Percentiles rank a stretch among this genome's conserved stretches.
Evolutionary conservation across 1,140 invertebrate genomes (phyloP).

Genomic region (Drosophila burlai): DNA sequence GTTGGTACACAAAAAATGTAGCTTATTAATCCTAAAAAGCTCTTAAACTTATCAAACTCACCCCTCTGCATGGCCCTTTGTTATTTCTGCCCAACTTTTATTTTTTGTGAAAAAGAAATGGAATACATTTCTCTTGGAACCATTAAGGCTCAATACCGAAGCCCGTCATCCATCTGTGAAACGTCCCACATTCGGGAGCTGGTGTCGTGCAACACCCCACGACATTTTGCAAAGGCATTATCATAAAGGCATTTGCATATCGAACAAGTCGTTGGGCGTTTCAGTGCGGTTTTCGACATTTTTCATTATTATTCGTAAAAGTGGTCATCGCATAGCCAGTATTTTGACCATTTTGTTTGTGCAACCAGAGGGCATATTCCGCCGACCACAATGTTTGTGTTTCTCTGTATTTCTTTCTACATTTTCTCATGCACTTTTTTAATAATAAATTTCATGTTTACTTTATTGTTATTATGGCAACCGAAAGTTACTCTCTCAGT

Average conservation of each 20-base stretch:
- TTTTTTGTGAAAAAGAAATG: conserved; percentile 9
- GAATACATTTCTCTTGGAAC: conserved; percentile 1
- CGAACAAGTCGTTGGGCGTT: conserved; percentile 24
- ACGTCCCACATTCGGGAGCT: background rate
- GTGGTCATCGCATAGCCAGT: conserved; percentile 2
- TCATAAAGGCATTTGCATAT: conserved; percentile 45
- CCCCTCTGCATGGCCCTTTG: conserved; percentile 12
- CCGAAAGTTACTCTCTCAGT: background rate
- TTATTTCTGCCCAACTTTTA: conserved; percentile 16
- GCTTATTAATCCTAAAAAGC: too few relatives aligned
- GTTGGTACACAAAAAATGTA: too few relatives aligned
- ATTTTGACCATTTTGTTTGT: conserved; percentile 43
- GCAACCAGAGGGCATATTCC: conserved; percentile 31
- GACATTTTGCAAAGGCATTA: conserved; percentile 33
- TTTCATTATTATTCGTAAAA: conserved; percentile 16
- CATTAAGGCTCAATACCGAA: conserved; percentile 13
- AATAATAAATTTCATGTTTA: conserved; percentile 25
- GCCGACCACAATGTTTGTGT: conserved; percentile 13
- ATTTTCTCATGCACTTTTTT: conserved; percentile 29
- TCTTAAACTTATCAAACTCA: too few relatives aligned
- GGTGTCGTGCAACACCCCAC: conserved; percentile 2
- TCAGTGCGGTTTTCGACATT: conserved; percentile 14
- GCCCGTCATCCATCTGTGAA: conserved; percentile 5
- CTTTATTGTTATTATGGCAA: conserved; percentile 2
- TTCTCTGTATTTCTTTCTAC: conserved; percentile 28